Percentiles rank a stretch among this genome's conserved stretches.
Conservation (phyloP, 2,113 vertebrate genomes). For the Macroglossus sobrinus region DNA sequence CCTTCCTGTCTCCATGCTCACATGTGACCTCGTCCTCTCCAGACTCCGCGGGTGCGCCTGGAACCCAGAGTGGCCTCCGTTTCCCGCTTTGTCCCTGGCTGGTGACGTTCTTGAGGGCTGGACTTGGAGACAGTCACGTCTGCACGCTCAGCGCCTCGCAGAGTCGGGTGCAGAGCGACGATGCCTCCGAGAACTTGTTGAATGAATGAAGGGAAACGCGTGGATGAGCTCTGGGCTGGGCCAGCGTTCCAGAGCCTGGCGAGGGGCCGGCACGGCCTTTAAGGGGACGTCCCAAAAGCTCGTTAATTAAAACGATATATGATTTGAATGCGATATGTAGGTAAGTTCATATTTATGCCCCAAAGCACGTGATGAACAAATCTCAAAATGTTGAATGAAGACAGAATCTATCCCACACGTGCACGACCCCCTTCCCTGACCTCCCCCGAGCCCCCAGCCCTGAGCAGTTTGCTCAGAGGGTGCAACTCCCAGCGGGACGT, state of each 20-base stretch:
- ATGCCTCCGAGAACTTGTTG: neutral
- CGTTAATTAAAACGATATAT: neutral
- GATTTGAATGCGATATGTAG: neutral
- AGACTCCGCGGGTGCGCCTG: no score
- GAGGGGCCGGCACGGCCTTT: neutral
- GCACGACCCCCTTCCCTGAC: accelerated
- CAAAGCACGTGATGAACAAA: neutral
- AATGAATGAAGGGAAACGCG: neutral
- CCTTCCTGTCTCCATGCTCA: no score
- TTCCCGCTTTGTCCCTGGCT: neutral
- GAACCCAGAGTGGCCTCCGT: neutral
- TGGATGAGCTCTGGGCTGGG: neutral
- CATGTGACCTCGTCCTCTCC: neutral
- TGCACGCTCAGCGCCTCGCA: neutral
- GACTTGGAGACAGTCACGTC: neutral
- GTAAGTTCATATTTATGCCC: neutral
- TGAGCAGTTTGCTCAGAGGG: neutral
- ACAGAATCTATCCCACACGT: neutral
- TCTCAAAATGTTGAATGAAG: neutral
- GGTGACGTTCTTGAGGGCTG: neutral
- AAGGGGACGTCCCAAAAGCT: neutral
- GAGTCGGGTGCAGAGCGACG: neutral
- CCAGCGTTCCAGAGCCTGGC: neutral
- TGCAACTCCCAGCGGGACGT: neutral
- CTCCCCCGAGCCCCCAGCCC: neutral